Conservation (phyloP, 1,140 invertebrate species). For the Dryas iulia region DNA sequence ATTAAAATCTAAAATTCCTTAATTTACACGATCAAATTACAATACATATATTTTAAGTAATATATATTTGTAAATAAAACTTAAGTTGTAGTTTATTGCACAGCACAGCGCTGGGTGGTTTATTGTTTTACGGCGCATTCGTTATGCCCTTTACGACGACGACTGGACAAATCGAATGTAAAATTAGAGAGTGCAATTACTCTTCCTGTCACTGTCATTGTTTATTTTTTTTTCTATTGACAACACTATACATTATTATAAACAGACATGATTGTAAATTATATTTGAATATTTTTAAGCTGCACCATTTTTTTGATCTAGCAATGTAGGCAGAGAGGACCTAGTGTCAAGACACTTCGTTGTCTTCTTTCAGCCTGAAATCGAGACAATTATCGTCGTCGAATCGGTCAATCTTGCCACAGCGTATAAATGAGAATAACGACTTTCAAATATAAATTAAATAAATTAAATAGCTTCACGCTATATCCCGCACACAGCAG, state of each 20-base stretch:
- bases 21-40: neutral
- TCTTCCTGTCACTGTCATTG: constrained; percentile 50
- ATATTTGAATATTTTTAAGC: too few species aligned
- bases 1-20: neutral
- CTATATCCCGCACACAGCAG: too few species aligned
- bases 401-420: too few species aligned
- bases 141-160: constrained; percentile 42
- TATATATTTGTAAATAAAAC: neutral
- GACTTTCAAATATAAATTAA: too few species aligned
- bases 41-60: too few species aligned
- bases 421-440: too few species aligned
- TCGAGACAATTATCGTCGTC: too few species aligned
- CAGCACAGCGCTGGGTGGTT: constrained; percentile 45
- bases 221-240: neutral
- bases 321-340: too few species aligned
- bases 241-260: neutral
- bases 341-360: too few species aligned
- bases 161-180: constrained; percentile 51
- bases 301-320: too few species aligned
- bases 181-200: constrained; percentile 55
- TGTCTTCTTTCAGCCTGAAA: too few species aligned
- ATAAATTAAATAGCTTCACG: too few species aligned
- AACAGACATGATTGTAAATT: neutral
- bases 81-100: neutral
- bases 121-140: constrained; percentile 60